Base-by-base conservation (phyloP, 2,888 invertebrate species). In the Gnatocerus cornutus region DNA sequence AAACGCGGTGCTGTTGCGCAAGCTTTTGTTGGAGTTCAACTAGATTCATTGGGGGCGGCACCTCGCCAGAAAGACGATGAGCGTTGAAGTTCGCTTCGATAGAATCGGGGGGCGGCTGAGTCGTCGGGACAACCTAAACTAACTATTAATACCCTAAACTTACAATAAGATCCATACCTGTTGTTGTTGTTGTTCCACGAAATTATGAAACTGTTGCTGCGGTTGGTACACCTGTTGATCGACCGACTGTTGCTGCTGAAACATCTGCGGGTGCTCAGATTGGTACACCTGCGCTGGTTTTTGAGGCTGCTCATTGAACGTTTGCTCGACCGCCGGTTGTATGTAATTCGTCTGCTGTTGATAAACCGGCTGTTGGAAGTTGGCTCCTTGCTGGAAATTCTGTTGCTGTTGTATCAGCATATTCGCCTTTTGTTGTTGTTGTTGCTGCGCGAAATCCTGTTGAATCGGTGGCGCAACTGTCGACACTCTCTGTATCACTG, bases 301-400 rank as follows among this genome's bases (percentile, higher is more conserved):
- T 45, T 77, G 76, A 56, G 85, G 85, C 70, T 86, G 69, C 10
- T 58, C 52, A 16, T 45, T 9, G 45, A 66, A 59, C 1, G 64
- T 55, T 27, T 55, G 63, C 13, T 72, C 63, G 1, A 52, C 21
- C 77, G 71, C 72, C 80, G 76, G n/a, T 75, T 74, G 53, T 74
- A 77, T 37, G 76, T 74, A 16, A 73, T 69, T 81, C 65, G 83
- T 85, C 33, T 86, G 85, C 71, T 87, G 87, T 74, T 87, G 87
- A 77, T 85, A 79, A 71, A 86, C 81, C 87, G 87, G 82, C 86
- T 72, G 71, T 46, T 75, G 21, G 21, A 21, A 21, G 21, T 21
- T 21, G 4, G 21, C 21, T 4, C 21, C 21, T 21, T 21, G 75
- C 50, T 72, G 72, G 45, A 58, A 50, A 6, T 16, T 58, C 68